Evolutionary conservation across 2,113 vertebrate genomes (phyloP).

Genomic region (Myiozetetes cayanensis): DNA sequence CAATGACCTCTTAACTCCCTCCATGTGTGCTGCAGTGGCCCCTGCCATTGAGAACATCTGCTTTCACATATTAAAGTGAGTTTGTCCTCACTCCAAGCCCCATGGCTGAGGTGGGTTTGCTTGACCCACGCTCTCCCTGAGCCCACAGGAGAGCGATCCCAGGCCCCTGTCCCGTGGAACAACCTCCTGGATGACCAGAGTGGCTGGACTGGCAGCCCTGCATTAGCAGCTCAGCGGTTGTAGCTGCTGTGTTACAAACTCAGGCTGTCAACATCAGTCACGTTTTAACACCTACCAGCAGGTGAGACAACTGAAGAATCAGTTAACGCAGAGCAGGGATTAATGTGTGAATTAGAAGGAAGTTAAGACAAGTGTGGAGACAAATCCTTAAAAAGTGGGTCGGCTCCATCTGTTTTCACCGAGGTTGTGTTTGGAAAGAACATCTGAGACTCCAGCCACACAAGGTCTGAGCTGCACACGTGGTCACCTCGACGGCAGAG

Average conservation of each 20-base stretch:
- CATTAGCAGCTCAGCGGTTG: background rate
- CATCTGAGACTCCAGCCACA: background rate
- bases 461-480: background rate
- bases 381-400: background rate
- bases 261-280: background rate
- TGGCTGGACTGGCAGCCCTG: background rate
- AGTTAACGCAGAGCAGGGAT: background rate
- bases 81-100: background rate
- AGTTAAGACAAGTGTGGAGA: background rate
- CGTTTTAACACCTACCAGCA: background rate
- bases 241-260: background rate
- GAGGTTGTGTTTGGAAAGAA: background rate
- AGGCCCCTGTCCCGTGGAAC: background rate
- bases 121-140: background rate
- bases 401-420: background rate
- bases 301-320: background rate
- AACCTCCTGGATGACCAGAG: background rate
- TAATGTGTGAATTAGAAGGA: background rate
- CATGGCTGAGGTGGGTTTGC: background rate
- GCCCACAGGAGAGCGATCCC: background rate
- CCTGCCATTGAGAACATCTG: background rate
- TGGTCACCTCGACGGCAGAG: rapidly evolving
- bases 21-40: background rate
- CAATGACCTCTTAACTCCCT: background rate
- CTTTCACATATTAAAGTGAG: background rate